Percentiles rank a stretch among this genome's conserved stretches.
Conservation (phyloP, 2,797 vertebrate genomes). For the Eospalax fontanierii region DNA sequence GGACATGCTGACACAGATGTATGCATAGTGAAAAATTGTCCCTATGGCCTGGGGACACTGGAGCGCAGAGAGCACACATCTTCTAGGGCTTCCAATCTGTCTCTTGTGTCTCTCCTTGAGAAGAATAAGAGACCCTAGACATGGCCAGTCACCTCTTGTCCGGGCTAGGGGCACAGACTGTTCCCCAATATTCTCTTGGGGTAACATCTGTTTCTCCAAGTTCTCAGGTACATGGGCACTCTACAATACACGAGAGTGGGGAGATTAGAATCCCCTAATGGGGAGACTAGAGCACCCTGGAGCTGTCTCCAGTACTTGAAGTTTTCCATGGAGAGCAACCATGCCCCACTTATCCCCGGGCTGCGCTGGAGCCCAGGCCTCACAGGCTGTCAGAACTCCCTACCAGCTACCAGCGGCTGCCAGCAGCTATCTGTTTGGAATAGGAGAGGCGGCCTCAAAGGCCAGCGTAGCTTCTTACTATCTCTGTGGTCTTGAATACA, state of each 20-base stretch:
- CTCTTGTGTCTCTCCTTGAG: neutral
- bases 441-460: neutral
- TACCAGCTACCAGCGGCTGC: neutral
- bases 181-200: slow-evolving; percentile 71
- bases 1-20: neutral
- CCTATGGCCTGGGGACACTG: neutral
- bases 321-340: slow-evolving; percentile 43
- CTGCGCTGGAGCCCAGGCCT: slow-evolving; percentile 1
- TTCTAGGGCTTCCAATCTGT: neutral
- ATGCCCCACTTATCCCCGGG: neutral
- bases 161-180: slow-evolving; percentile 64
- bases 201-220: slow-evolving; percentile 49
- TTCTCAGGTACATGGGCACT: slow-evolving; percentile 66
- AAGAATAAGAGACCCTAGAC: neutral
- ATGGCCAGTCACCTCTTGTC: neutral
- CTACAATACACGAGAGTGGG: slow-evolving; percentile 48
- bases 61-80: neutral
- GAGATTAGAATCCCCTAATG: neutral
- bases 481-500: neutral
- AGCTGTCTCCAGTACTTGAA: slow-evolving; percentile 2
- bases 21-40: neutral
- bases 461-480: neutral
- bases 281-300: neutral
- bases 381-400: neutral
- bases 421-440: neutral